These are phyloP conservation scores for Acanthopleura granulata DNA, from an alignment of 2,888 invertebrate genomes.

Conservation along the genomic window DNA sequence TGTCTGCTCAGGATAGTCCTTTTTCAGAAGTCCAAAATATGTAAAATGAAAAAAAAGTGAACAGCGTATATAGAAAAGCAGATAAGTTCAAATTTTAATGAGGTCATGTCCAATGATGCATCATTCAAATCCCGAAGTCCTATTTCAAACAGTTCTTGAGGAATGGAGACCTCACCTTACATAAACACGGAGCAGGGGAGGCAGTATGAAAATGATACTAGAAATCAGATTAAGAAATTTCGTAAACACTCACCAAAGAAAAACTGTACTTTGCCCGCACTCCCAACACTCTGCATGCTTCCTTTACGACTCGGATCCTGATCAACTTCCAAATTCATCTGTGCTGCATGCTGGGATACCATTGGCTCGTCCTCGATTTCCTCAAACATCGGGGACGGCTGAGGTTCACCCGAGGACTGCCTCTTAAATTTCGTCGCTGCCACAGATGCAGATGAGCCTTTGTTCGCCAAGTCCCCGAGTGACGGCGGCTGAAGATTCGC, in stretches of 20 bases:
- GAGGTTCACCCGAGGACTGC: constrained; percentile 27
- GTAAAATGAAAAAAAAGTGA: too few species aligned
- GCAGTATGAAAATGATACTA: too few species aligned
- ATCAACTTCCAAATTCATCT: neutral
- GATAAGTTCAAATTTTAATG: too few species aligned
- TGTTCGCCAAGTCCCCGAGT: neutral
- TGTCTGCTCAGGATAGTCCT: too few species aligned
- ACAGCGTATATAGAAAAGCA: too few species aligned
- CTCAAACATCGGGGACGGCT: constrained; percentile 28
- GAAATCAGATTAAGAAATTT: too few species aligned
- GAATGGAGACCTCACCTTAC: too few species aligned
- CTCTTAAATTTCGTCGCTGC: constrained; percentile 30
- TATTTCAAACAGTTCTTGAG: too few species aligned
- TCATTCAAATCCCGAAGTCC: too few species aligned
- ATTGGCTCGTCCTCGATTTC: constrained; percentile 30
- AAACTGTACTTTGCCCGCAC: neutral
- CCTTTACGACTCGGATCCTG: neutral
- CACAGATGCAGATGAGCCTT: constrained; percentile 20
- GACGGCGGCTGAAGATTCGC: neutral
- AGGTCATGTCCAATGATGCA: too few species aligned
- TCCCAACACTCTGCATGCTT: constrained; percentile 7
- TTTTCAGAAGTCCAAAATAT: too few species aligned
- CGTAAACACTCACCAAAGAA: neutral
- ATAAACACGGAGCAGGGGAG: too few species aligned
- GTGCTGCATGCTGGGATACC: constrained; percentile 17